Percentiles rank a stretch among this genome's conserved stretches.
Conservation (phyloP, 1,140 invertebrate genomes). For the Argopecten irradians region DNA sequence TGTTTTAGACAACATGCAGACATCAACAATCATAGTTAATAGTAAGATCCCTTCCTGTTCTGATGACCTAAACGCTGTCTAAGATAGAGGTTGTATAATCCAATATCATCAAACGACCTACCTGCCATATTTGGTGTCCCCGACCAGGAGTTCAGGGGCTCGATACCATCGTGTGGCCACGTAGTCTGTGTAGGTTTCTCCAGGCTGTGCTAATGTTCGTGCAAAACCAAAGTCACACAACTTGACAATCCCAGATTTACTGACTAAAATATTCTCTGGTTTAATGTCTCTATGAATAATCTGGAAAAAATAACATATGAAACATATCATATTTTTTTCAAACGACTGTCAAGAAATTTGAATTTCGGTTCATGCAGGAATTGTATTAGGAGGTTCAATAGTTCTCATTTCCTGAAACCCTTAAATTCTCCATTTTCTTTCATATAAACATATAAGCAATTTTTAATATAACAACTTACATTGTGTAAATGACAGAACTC, state of each 20-base stretch:
- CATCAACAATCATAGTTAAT: too few species aligned
- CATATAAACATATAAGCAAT: not conserved
- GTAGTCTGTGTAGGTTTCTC: slow-evolving; percentile 99
- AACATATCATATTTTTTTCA: too few species aligned
- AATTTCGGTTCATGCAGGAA: too few species aligned
- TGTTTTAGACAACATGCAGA: too few species aligned
- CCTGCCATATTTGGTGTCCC: slow-evolving; percentile 77
- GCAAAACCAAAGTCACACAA: slow-evolving; percentile 94
- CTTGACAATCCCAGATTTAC: slow-evolving; percentile 88
- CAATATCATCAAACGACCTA: too few species aligned
- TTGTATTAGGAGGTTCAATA: too few species aligned
- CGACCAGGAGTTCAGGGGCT: slow-evolving; percentile 96
- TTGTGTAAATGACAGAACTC: slow-evolving; percentile 91
- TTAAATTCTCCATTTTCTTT: too few species aligned
- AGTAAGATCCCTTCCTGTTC: too few species aligned
- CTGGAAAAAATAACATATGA: slow-evolving; percentile 77
- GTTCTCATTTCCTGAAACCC: too few species aligned
- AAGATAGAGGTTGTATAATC: too few species aligned
- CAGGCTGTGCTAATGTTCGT: slow-evolving; percentile 82
- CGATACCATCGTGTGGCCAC: slow-evolving; percentile 99
- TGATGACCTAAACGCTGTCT: too few species aligned
- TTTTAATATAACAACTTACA: slow-evolving; percentile 80
- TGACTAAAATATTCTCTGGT: slow-evolving; percentile 93
- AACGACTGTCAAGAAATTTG: too few species aligned
- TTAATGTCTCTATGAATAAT: slow-evolving; percentile 94